Evolutionary conservation across 2,113 vertebrate genomes (phyloP), one percentile per base, ranked within the genome.

Genomic region (Trichomycterus rosablanca): DNA sequence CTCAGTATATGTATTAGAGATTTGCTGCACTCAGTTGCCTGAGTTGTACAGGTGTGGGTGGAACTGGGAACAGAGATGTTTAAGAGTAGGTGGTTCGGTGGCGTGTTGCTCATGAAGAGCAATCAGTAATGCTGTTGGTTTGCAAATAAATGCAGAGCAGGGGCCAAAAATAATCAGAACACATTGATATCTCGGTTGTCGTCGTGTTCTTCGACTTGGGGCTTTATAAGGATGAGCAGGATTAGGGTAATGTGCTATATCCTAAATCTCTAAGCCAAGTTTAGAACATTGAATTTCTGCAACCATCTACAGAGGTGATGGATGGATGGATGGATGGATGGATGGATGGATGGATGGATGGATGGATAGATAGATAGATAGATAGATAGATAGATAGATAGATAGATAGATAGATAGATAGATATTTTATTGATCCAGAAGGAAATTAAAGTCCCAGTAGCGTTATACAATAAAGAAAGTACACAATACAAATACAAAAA

Each of bases 1-100:
- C 70, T 57, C 67, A 56, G 59, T 51, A 63, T 32, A 37, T 59
- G 30, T 65, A n/a, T n/a, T n/a, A n/a, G n/a, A n/a, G n/a, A n/a
- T n/a, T 46, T 71, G 48, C 42, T 20, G 49, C 12, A 49, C 32
- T 40, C 50, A 20, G 26, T 35, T 28, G 56, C 20, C 59, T 45
- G 30, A 60, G 9, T 23, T 46, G 48, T 5, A 4, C 18, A 10
- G 34, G 52, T 58, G 19, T 60, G 49, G 70, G 62, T 61, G 51
- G 59, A 67, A 74, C 48, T 61, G 58, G 22, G 30, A 48, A 55
- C 32, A 11, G 55, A 34, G 51, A 26, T 45, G 16, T 66, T 42
- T 15, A 18, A 39, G 34, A 35, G 59, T 34, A 24, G 59, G 50
- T 20, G 53, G 40, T 32, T 32, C 46, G 16, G 15, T 42, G 57